Base-by-base conservation (phyloP, 2,113 vertebrate species). In the Sapajus apella region DNA sequence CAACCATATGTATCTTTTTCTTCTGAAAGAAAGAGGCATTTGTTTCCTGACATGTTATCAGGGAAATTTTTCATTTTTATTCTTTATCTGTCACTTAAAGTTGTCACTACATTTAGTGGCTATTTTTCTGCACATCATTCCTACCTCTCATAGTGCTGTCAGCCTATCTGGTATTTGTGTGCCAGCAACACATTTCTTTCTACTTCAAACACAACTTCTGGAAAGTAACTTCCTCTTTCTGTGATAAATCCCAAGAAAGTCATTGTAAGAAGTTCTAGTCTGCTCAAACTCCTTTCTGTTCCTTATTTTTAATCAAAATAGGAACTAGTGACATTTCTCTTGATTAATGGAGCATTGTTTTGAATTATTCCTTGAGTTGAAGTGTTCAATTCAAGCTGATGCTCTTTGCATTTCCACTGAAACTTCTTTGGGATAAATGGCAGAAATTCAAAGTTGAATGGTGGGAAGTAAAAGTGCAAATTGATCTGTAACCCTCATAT, bases 41-140 rank as follows among this genome's bases (percentile, higher is more conserved):
- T 96, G 87, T 97, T 95, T 94, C 70, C 76, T 94, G 96, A 95
- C 97, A 97, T 97, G 80, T 86, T 97, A 97, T 95, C 92, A 97
- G 95, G 80, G 95, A 98, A 97, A 96, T 79, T 79, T 93, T 96
- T 97, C 96, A 96, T 97, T 98, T 98, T 97, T 94, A 81, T 95
- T 95, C 90, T 97, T 97, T 13, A 35, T 85, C 94, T 97, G 96
- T 97, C 97, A 98, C 87, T 98, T 97, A 96, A 81, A 88, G 66
- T 97, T 97, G 97, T 97, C 95, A 95, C 96, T 97, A 92, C 92
- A 90, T 70, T 94, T 85, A 95, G 93, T 95, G 97, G 92, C 97
- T 97, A 92, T 98, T 97, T 96, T 97, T 98, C 94, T 87, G 90
- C 72, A 58, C 87, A 92, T 95, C 93, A 82, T 97, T 91, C 47